phyloP scores from a whole-genome alignment of 2,888 invertebrate species.

The Andrena praecox region DNA sequence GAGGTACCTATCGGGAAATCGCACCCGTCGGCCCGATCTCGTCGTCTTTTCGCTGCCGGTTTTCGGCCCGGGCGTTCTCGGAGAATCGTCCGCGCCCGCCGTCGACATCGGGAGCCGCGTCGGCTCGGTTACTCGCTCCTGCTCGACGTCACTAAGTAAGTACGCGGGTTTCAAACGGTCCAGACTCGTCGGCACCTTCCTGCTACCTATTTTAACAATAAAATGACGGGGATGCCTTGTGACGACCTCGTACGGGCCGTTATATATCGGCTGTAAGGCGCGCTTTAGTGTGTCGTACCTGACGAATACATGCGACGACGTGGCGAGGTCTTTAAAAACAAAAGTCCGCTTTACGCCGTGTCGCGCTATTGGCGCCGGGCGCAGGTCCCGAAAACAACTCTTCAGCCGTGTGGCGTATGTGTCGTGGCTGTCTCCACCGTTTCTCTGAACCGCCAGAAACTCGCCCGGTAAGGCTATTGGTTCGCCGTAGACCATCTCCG shows the following conservation, averaged over 20 bases:
- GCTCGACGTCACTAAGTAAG: no score
- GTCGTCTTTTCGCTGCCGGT: no score
- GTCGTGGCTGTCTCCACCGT: background rate
- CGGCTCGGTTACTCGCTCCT: no score
- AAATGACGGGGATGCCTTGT: no score
- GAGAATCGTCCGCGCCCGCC: no score
- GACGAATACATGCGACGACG: constrained; percentile 6
- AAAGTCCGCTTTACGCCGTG: constrained; percentile 40
- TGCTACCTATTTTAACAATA: no score
- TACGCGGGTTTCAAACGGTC: no score
- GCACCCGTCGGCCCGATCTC: no score
- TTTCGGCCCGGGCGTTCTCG: no score
- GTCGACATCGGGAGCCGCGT: no score
- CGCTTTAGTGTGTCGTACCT: background rate
- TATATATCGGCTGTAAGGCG: constrained; percentile 11
- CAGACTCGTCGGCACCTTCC: no score
- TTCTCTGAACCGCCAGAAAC: constrained; percentile 47
- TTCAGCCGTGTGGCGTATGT: constrained; percentile 43
- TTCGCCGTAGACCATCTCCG: constrained; percentile 76
- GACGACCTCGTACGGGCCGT: constrained; percentile 22
- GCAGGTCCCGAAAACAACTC: constrained; percentile 3
- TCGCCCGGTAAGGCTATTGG: constrained; percentile 74
- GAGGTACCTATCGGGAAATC: no score
- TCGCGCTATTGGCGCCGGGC: constrained; percentile 32
- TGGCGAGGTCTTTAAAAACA: constrained; percentile 23